These are phyloP conservation scores for Rhinopomastus cyanomelas DNA, from an alignment of 2,113 vertebrate genomes.

Conservation along the genomic window DNA sequence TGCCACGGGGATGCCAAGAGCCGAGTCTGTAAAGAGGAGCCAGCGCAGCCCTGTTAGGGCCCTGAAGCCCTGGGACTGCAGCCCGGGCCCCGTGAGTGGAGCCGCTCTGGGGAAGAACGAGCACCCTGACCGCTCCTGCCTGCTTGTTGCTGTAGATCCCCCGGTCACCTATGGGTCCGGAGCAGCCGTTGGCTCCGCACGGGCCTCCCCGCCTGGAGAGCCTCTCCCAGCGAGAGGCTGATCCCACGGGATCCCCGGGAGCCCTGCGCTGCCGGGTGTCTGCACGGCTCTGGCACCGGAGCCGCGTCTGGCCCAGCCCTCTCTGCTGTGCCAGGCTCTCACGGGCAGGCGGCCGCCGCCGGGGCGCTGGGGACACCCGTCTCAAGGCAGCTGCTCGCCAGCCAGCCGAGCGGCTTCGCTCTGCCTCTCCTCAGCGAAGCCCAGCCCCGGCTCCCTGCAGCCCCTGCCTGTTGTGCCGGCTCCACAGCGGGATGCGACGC, in stretches of 20 bases:
- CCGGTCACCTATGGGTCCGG: too few relatives aligned
- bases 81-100: neutral
- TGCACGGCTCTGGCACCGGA: neutral
- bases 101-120: neutral
- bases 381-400: neutral
- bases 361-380: neutral
- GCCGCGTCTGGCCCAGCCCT: accelerated
- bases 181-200: too few relatives aligned
- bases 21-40: neutral
- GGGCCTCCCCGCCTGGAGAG: too few relatives aligned
- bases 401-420: neutral
- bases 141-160: conserved; percentile 25
- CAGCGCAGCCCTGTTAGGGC: neutral
- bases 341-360: accelerated
- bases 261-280: neutral
- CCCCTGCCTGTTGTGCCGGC: neutral
- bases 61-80: neutral
- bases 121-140: conserved; percentile 13
- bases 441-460: neutral
- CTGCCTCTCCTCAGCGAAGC: neutral
- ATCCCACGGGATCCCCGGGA: accelerated
- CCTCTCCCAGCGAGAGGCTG: too few relatives aligned
- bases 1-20: neutral
- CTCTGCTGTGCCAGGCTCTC: neutral
- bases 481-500: neutral